These are phyloP conservation scores for Olivierus martensii DNA, from an alignment of 1,140 invertebrate species.

Conservation along the genomic window DNA sequence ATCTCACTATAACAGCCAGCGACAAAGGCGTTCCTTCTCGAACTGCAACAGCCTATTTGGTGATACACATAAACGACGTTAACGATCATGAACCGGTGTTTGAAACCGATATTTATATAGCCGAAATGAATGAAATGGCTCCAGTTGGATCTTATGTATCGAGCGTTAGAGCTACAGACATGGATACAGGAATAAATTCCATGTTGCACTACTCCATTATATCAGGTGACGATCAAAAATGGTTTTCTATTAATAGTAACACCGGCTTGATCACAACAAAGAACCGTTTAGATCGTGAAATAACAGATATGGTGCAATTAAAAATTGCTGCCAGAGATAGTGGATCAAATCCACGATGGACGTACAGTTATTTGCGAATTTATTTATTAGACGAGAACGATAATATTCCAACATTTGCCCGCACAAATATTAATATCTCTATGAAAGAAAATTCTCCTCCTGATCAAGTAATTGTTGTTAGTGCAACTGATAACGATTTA, in stretches of 20 bases:
- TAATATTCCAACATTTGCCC: slow-evolving; percentile 49
- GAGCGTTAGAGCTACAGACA: slow-evolving; percentile 73
- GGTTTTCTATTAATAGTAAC: slow-evolving; percentile 61
- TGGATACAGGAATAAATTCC: slow-evolving; percentile 78
- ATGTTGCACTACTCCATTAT: slow-evolving; percentile 55
- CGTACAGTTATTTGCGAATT: slow-evolving; percentile 68
- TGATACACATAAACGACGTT: slow-evolving; percentile 83
- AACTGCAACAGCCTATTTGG: slow-evolving; percentile 63
- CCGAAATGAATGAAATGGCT: slow-evolving; percentile 72
- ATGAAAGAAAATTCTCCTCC: background rate
- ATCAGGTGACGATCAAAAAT: slow-evolving; percentile 57
- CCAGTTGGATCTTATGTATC: slow-evolving; percentile 74
- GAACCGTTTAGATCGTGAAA: slow-evolving; percentile 69
- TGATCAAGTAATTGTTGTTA: background rate
- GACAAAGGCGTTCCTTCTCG: slow-evolving; percentile 72
- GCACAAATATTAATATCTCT: background rate
- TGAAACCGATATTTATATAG: slow-evolving; percentile 77
- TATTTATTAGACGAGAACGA: slow-evolving; percentile 90
- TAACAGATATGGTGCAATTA: slow-evolving; percentile 55
- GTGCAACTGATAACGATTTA: slow-evolving; percentile 69
- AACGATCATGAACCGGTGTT: slow-evolving; percentile 91
- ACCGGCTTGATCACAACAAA: slow-evolving; percentile 62
- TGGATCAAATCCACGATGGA: slow-evolving; percentile 72
- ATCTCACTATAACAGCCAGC: slow-evolving; percentile 74
- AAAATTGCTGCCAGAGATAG: slow-evolving; percentile 48